Evolutionary conservation across 2,888 invertebrate species (phyloP), one percentile per base, ranked within the genome.

Genomic region (Biston stratarius): DNA sequence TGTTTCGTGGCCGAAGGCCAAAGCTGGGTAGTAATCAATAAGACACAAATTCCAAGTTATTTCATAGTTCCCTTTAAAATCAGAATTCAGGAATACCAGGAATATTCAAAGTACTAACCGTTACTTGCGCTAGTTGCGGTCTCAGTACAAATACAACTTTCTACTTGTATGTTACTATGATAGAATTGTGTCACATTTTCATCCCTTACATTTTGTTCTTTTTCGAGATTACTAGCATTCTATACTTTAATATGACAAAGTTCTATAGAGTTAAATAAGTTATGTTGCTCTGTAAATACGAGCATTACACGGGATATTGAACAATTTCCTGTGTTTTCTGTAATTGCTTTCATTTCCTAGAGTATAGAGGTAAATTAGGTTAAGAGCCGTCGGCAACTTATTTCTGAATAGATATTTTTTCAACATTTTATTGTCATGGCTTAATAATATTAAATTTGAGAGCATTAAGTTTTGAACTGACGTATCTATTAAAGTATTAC

Each of bases 281-380:
- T 48, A 47, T 60, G 48, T 60, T 34, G 38, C 48, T 60, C n/a
- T 55, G 57, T 55, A 55, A 48, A 60, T 61, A 65, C 61, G 57
- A 71, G 74, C 71, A 76, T 67, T 65, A 73, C 70, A 75, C 74
- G 80, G 86, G 84, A 88, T 88, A 87, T 88, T 83, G 84, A 83
- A 84, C 86, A 85, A 87, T 86, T 86, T 86, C 84, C 83, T 82
- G 69, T 69, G 73, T 69, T 75, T 76, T 73, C 72, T 72, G 77
- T 84, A 83, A 85, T 84, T 83, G 82, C 79, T 82, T 79, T 79
- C 79, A 82, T 82, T 81, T 75, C 75, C 76, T 72, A 72, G 68
- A 70, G 64, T 74, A 70, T 72, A 71, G 62, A 71, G 56, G 53
- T 66, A 59, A 62, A 56, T 11, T 56, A 58, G 66, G 60, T 67